Conservation (phyloP, 2,888 invertebrate genomes). For the Ferdinandea cuprea region DNA sequence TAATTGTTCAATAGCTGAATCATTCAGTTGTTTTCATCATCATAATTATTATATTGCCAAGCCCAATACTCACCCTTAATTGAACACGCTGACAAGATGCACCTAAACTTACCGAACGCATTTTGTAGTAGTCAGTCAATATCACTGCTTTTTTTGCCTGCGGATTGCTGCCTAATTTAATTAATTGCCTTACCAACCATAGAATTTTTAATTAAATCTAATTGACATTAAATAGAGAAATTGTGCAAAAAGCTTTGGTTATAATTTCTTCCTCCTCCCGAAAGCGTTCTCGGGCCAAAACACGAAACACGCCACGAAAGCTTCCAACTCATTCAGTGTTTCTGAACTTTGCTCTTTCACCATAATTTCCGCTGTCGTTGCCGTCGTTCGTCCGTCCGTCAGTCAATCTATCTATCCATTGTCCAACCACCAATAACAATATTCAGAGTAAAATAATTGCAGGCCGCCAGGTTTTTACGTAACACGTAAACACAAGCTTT, state of each 20-base stretch:
- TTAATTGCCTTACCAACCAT: conserved; percentile 33
- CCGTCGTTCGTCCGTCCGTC: conserved; percentile 2
- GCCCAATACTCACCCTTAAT: too few relatives aligned
- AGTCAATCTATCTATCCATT: too few relatives aligned
- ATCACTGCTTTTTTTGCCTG: conserved; percentile 25
- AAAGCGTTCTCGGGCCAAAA: conserved; percentile 42
- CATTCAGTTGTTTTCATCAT: too few relatives aligned
- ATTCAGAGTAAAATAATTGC: conserved; percentile 32
- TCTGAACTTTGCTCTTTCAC: conserved; percentile 45
- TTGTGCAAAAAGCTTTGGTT: conserved; percentile 38
- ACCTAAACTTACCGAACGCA: neutral
- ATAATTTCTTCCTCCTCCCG: conserved; percentile 24
- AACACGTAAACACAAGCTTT: conserved; percentile 37
- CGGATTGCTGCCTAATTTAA: conserved; percentile 37
- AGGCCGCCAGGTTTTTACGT: conserved; percentile 51
- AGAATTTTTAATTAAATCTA: conserved; percentile 39
- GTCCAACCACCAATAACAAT: conserved; percentile 8
- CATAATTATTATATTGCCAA: too few relatives aligned
- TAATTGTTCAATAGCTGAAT: too few relatives aligned
- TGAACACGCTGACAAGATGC: too few relatives aligned
- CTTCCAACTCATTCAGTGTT: conserved; percentile 12
- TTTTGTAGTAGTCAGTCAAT: neutral
- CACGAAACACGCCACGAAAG: conserved; percentile 34
- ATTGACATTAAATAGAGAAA: conserved; percentile 17
- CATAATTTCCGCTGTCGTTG: conserved; percentile 10